Conservation (phyloP, 2,797 vertebrate genomes). For the Oreortyx pictus region DNA sequence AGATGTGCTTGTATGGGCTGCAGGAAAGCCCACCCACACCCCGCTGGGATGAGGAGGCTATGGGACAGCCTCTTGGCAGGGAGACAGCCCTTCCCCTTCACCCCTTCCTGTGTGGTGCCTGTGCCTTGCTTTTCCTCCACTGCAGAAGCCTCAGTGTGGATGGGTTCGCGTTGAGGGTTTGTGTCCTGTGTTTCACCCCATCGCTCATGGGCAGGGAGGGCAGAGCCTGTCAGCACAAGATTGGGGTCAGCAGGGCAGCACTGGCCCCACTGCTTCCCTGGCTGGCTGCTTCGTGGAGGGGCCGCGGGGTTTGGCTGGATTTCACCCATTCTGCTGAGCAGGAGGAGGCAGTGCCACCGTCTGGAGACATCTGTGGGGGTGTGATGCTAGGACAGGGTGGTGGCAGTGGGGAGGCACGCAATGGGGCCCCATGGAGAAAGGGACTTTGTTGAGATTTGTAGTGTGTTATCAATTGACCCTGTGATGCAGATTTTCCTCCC, state of each 20-base stretch:
- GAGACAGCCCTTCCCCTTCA: not conserved
- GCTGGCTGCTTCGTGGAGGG: not conserved
- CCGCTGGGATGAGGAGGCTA: not conserved
- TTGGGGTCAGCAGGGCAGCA: not conserved
- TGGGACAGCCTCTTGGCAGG: not conserved
- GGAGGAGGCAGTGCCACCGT: not conserved
- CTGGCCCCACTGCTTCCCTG: not conserved
- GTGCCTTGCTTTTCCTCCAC: not conserved
- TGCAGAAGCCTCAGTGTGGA: not conserved
- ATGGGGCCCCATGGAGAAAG: conserved; percentile 1
- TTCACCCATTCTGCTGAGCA: not conserved
- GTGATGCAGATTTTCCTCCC: conserved; percentile 69
- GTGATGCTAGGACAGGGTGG: not conserved
- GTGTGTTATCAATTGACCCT: conserved; percentile 38
- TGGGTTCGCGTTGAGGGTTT: fast-evolving
- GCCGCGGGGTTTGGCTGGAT: fast-evolving
- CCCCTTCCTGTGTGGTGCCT: not conserved
- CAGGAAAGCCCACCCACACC: fast-evolving
- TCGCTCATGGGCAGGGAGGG: not conserved
- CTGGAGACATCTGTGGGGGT: conserved; percentile 4
- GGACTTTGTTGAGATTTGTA: conserved; percentile 50
- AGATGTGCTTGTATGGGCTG: not conserved
- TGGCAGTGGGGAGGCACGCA: not conserved
- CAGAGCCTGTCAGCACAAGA: fast-evolving
- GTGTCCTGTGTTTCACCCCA: not conserved